A percentile compares a stretch with the other conserved stretches of the same genome.
Evolutionary conservation across 2,113 vertebrate genomes (phyloP).

Genomic region (Marmota monax): DNA sequence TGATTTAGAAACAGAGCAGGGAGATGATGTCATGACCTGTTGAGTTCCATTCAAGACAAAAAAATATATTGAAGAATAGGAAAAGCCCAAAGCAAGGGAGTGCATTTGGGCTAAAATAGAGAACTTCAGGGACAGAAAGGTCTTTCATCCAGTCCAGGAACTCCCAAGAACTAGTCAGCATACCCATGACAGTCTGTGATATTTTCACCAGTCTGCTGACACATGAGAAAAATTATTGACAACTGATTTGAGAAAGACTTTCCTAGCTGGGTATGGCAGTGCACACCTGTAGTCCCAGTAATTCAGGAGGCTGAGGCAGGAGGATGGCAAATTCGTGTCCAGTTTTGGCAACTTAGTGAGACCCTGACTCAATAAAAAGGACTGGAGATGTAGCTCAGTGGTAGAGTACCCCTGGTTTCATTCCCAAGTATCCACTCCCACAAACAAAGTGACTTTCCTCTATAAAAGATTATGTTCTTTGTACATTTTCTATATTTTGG

Average conservation of each 20-base stretch:
- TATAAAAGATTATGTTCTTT: conserved; percentile 42
- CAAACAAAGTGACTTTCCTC: background rate
- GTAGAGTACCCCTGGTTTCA: no score
- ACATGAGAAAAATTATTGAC: conserved; percentile 48
- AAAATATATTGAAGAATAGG: conserved; percentile 40
- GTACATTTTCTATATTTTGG: conserved; percentile 61
- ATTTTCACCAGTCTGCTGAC: conserved; percentile 59
- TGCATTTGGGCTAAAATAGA: conserved; percentile 46
- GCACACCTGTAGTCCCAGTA: no score
- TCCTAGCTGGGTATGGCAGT: background rate
- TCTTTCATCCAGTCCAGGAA: conserved; percentile 29
- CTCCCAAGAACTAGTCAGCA: conserved; percentile 13
- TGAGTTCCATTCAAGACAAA: conserved; percentile 43
- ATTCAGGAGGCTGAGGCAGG: no score
- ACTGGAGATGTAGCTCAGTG: no score
- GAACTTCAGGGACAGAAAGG: conserved; percentile 16
- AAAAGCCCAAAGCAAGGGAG: background rate
- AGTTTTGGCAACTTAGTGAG: no score
- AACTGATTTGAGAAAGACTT: conserved; percentile 17
- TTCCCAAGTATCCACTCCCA: no score
- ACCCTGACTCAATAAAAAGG: no score
- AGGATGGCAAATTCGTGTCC: no score
- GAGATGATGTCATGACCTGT: conserved; percentile 16
- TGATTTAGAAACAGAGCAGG: conserved; percentile 34
- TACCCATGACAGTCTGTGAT: conserved; percentile 24